A percentile compares a stretch with the other conserved stretches of the same genome.
phyloP scores from a whole-genome alignment of 2,888 invertebrate genomes.

The Parthenolecanium corni region DNA sequence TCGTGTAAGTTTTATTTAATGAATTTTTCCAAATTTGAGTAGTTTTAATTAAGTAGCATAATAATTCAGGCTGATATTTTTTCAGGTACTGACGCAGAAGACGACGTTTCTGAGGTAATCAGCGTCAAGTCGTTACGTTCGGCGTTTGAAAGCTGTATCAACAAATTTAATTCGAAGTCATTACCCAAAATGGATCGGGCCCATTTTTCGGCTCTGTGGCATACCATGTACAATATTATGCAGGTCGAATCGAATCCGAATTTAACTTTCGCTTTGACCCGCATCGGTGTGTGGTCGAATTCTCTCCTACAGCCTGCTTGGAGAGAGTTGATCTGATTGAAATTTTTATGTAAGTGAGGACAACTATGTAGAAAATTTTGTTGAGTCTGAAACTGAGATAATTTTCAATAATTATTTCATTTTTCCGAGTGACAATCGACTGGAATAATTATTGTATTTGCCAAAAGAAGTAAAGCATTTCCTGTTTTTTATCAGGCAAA shows the following conservation, averaged over 20 bases:
- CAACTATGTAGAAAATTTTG: too few relatives aligned
- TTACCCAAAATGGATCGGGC: slow-evolving; percentile 52
- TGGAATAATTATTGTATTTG: too few relatives aligned
- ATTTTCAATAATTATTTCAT: too few relatives aligned
- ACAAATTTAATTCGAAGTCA: slow-evolving; percentile 33
- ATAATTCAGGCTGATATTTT: too few relatives aligned
- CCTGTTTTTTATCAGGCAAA: too few relatives aligned
- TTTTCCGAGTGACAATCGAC: too few relatives aligned
- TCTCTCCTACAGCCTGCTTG: neutral
- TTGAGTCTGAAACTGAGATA: too few relatives aligned
- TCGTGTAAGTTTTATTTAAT: neutral
- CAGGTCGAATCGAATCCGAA: slow-evolving; percentile 53
- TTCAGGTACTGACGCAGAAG: slow-evolving; percentile 8
- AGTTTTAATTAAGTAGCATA: too few relatives aligned
- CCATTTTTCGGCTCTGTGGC: slow-evolving; percentile 87
- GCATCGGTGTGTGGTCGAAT: slow-evolving; percentile 42
- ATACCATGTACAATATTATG: slow-evolving; percentile 75
- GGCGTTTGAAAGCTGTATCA: slow-evolving; percentile 30
- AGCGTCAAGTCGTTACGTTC: slow-evolving; percentile 35
- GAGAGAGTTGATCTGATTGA: neutral
- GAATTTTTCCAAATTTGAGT: too few relatives aligned
- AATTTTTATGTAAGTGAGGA: too few relatives aligned
- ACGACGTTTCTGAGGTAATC: slow-evolving; percentile 32
- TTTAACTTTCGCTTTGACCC: slow-evolving; percentile 51
- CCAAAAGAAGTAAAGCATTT: too few relatives aligned